Evolutionary conservation across 2,113 vertebrate species (phyloP).

Genomic region (Typhlomys cinereus): DNA sequence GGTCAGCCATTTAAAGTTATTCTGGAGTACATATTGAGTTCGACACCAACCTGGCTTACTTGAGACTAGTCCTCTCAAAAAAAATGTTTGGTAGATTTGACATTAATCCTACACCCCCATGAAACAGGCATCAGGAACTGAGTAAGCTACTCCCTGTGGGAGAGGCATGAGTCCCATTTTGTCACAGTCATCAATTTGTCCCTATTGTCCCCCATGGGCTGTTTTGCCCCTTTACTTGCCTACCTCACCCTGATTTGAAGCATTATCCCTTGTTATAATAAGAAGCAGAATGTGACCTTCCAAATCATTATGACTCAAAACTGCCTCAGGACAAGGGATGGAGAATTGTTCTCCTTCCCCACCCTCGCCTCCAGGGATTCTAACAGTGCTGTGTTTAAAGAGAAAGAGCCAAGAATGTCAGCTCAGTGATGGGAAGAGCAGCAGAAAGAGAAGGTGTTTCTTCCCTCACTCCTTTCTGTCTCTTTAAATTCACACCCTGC

Average conservation of each 20-base stretch:
- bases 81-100: not conserved
- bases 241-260: not conserved
- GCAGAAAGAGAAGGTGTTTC: no score
- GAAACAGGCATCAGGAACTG: accelerated
- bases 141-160: no score
- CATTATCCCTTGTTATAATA: not conserved
- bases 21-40: not conserved
- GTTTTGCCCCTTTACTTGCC: not conserved
- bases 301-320: not conserved
- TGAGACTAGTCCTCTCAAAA: no score
- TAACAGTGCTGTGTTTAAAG: not conserved
- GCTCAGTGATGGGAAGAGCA: not conserved
- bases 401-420: not conserved
- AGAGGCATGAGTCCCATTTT: not conserved
- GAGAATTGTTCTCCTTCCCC: accelerated
- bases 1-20: not conserved
- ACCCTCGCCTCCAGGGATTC: not conserved
- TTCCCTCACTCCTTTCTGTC: not conserved
- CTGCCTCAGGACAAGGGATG: not conserved
- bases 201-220: not conserved
- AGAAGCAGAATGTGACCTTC: not conserved
- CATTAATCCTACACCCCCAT: not conserved
- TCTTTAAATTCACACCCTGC: not conserved
- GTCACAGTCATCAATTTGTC: not conserved
- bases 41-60: not conserved